Evolutionary conservation across 2,113 vertebrate species (phyloP), one percentile per base, ranked within the genome.

Genomic region (Serinus canaria): DNA sequence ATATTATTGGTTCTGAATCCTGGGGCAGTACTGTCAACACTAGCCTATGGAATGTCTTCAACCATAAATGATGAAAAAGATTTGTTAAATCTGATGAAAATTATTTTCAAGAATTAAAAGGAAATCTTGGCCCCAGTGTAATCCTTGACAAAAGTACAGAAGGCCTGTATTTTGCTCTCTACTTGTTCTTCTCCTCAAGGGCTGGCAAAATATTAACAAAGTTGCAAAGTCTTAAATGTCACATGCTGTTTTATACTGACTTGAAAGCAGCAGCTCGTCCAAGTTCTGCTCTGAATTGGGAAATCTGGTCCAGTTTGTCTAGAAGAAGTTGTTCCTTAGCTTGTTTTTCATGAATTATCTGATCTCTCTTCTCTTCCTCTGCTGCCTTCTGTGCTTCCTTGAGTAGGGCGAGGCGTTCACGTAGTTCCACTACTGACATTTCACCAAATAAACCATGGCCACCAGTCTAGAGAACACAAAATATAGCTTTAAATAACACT

Each of bases 371-470:
- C 87, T 99, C 98, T 84, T 98, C 98, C 86, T 98, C 94, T 84
- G 98, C 95, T 25, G 89, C 96, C 86, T 94, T 96, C 87, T 98
- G 97, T 28, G 92, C 83, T 69, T 98, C 98, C 95, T 85, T 98
- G 95, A 98, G 96, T 63, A 98, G 81, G 46, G 97, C 94, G 27
- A 99, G 97, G 25, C 99, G 98, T 94, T 99, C 98, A 10, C 95
- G 98, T 50, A 99, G 97, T 97, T 99, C 99, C 27, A 97, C 97
- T 63, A 99, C 39, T 47, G 99, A 99, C 99, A 99, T 99, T 97
- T 99, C 99, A 50, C 98, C 98, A 89, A 98, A 96, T 79, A 99
- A 97, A 50, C 98, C 94, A 5, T 99, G 97, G 43, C 99, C 98
- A 18, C 98, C 98, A 62, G 96, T 98, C 99, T 99, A 72, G 15